These are phyloP conservation scores for Drosophila lowei DNA, from an alignment of 1,140 invertebrate genomes.

Conservation along the genomic window DNA sequence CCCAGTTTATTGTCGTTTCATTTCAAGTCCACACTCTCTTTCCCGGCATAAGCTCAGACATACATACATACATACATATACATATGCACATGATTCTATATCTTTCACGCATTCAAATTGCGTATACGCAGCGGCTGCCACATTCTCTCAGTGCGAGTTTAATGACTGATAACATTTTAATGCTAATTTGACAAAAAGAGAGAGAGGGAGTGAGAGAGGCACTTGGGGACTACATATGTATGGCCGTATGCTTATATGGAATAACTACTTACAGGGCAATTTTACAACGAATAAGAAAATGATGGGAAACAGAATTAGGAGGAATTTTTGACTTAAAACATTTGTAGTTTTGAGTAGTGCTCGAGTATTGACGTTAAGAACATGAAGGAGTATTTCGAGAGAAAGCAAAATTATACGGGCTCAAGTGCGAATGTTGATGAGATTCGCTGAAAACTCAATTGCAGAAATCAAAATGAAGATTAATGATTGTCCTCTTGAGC, in stretches of 20 bases:
- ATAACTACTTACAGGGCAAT: background rate
- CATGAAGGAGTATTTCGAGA: no score
- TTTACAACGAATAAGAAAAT: no score
- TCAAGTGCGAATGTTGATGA: no score
- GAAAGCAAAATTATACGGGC: no score
- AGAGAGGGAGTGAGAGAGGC: slow-evolving; percentile 9
- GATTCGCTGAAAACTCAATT: no score
- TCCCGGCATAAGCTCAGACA: slow-evolving; percentile 20
- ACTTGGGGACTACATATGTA: background rate
- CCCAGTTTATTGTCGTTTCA: slow-evolving; percentile 54
- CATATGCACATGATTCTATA: slow-evolving; percentile 13
- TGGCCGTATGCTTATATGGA: background rate
- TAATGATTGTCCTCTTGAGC: no score
- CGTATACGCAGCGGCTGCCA: slow-evolving; percentile 41
- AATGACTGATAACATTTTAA: slow-evolving; percentile 71
- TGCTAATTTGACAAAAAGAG: slow-evolving; percentile 40
- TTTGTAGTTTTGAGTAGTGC: no score
- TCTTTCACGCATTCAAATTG: slow-evolving; percentile 40
- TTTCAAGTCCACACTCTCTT: slow-evolving; percentile 23
- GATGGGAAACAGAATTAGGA: no score
- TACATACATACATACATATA: slow-evolving; percentile 31
- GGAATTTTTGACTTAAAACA: no score
- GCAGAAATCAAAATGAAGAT: no score
- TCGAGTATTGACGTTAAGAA: no score
- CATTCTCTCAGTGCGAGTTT: slow-evolving; percentile 51